These are phyloP conservation scores for Heliconius nattereri DNA, from an alignment of 1,140 invertebrate species.

Conservation along the genomic window DNA sequence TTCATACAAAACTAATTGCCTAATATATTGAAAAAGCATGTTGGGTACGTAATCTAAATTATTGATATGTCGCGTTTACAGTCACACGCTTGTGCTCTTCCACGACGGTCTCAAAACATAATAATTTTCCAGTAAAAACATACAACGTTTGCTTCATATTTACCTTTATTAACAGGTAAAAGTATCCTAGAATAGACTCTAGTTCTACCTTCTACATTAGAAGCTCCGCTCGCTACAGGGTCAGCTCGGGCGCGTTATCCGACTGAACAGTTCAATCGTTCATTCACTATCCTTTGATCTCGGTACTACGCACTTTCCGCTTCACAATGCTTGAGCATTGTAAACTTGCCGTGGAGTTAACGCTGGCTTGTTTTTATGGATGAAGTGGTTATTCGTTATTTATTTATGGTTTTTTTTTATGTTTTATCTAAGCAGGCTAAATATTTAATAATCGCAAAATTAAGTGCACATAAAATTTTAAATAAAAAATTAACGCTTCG, in stretches of 20 bases:
- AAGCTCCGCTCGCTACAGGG: conserved; percentile 38
- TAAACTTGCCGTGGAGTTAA: conserved; percentile 35
- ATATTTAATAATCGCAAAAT: no score
- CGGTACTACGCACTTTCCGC: conserved; percentile 55
- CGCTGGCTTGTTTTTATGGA: conserved; percentile 26
- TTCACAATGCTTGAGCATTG: conserved; percentile 50
- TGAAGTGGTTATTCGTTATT: not conserved
- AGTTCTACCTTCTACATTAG: not conserved
- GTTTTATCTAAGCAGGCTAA: not conserved
- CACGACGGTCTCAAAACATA: no score
- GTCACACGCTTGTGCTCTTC: no score
- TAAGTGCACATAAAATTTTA: no score
- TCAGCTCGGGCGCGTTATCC: conserved; percentile 64
- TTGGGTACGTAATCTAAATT: no score
- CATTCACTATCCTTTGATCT: conserved; percentile 67
- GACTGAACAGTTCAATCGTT: conserved; percentile 50
- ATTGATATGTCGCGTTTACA: no score
- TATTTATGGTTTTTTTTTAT: not conserved
- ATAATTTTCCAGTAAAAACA: not conserved
- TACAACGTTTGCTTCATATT: not conserved
- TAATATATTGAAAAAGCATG: no score
- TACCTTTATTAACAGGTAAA: not conserved
- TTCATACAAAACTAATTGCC: no score
- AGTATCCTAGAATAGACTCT: not conserved
- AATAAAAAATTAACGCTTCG: no score